Percentiles rank a stretch among this genome's conserved stretches.
Evolutionary conservation across 2,113 vertebrate species (phyloP).

Genomic region (Anolis sagrei): DNA sequence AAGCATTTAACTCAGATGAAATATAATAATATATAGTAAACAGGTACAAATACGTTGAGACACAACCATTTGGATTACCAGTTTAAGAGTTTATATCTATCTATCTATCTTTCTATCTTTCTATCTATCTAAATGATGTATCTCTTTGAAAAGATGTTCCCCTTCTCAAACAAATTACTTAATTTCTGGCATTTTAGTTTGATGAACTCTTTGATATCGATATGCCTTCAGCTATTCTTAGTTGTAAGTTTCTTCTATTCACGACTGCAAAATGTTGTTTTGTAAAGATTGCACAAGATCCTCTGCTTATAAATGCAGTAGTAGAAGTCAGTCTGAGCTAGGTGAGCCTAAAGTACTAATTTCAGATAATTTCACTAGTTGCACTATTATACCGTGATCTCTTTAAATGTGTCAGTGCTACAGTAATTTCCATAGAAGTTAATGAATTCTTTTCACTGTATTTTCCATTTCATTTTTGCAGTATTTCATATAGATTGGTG

Average conservation of each 20-base stretch:
- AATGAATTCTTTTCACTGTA: neutral
- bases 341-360: neutral
- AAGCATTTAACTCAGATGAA: constrained; percentile 5
- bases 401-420: neutral
- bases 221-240: neutral
- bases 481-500: constrained; percentile 3
- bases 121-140: neutral
- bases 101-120: no score
- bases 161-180: neutral
- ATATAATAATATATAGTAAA: neutral
- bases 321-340: constrained; percentile 3
- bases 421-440: neutral
- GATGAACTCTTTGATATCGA: neutral
- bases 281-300: neutral
- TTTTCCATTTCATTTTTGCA: neutral
- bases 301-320: neutral
- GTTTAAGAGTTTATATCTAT: no score
- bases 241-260: neutral
- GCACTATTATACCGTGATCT: no score
- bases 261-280: neutral
- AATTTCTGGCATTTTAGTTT: neutral
- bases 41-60: constrained; percentile 20
- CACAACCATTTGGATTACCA: constrained; percentile 38
- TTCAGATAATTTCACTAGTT: neutral
- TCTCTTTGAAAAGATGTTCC: neutral